A percentile compares a stretch with the other conserved stretches of the same genome.
phyloP scores from a whole-genome alignment of 2,797 vertebrate species.

The Diplodus sargus region DNA sequence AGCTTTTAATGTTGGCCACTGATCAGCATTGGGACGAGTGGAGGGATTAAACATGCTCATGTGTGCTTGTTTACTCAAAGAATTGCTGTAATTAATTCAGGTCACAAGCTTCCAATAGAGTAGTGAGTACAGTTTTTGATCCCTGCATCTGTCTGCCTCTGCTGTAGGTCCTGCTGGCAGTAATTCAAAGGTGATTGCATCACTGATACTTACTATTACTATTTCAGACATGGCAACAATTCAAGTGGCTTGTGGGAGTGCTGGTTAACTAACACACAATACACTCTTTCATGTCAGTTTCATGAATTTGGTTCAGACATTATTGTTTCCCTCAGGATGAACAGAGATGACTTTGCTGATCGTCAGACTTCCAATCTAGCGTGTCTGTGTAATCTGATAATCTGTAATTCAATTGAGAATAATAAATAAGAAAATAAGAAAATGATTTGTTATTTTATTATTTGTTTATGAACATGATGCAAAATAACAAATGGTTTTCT shows the following conservation, averaged over 20 bases:
- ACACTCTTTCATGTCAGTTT: too few relatives aligned
- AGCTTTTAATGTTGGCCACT: constrained; percentile 34
- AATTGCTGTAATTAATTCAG: constrained; percentile 11
- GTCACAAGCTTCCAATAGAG: not conserved
- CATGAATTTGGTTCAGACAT: not conserved
- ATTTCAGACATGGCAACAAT: not conserved
- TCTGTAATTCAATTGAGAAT: too few relatives aligned
- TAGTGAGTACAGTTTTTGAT: not conserved
- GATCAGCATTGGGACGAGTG: constrained; percentile 10
- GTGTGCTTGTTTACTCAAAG: constrained; percentile 30
- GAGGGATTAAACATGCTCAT: constrained; percentile 22
- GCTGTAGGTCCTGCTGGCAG: not conserved
- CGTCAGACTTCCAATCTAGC: too few relatives aligned
- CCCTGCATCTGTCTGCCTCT: too few relatives aligned
- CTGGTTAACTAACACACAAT: not conserved
- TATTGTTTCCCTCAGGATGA: not conserved
- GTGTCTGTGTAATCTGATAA: too few relatives aligned
- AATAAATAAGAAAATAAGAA: too few relatives aligned
- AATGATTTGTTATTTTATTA: too few relatives aligned
- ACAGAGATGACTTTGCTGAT: not conserved
- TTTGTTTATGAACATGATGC: too few relatives aligned
- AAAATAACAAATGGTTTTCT: too few relatives aligned
- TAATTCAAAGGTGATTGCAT: not conserved
- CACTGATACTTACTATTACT: not conserved
- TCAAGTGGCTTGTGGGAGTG: not conserved